These are phyloP conservation scores for Isotomurus palustris DNA, from an alignment of 2,888 invertebrate genomes.

Conservation along the genomic window DNA sequence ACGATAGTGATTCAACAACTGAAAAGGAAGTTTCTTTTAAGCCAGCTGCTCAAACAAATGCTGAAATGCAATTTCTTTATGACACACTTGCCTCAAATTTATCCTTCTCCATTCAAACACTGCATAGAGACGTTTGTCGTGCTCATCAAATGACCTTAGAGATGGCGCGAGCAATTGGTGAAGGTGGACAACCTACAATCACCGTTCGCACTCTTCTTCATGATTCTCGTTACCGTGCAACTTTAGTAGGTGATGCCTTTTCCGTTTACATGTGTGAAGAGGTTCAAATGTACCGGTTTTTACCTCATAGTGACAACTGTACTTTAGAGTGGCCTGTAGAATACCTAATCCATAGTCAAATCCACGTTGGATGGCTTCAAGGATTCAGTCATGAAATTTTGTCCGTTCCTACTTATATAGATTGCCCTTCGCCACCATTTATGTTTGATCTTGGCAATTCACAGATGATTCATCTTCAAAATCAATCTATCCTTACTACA, in stretches of 20 bases:
- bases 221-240: constrained; percentile 5
- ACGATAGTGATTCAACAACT: no score
- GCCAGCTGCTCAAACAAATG: neutral
- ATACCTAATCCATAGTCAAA: neutral
- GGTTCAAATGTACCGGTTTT: neutral
- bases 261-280: neutral
- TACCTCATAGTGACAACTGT: neutral
- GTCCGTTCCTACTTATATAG: neutral
- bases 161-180: constrained; percentile 2
- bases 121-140: constrained; percentile 6
- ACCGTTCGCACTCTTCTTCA: neutral
- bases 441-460: neutral
- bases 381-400: constrained; percentile 3
- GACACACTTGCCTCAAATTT: neutral
- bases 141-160: constrained; percentile 3
- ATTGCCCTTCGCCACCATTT: neutral
- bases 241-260: neutral
- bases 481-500: neutral
- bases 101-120: constrained; percentile 5
- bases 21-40: no score
- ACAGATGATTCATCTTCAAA: neutral
- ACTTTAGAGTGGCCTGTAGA: constrained; percentile 1
- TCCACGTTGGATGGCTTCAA: neutral
- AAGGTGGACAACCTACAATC: constrained; percentile 1
- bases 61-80: constrained; percentile 2